Evolutionary conservation across 2,113 vertebrate genomes (phyloP).

Genomic region (Indicator indicator): DNA sequence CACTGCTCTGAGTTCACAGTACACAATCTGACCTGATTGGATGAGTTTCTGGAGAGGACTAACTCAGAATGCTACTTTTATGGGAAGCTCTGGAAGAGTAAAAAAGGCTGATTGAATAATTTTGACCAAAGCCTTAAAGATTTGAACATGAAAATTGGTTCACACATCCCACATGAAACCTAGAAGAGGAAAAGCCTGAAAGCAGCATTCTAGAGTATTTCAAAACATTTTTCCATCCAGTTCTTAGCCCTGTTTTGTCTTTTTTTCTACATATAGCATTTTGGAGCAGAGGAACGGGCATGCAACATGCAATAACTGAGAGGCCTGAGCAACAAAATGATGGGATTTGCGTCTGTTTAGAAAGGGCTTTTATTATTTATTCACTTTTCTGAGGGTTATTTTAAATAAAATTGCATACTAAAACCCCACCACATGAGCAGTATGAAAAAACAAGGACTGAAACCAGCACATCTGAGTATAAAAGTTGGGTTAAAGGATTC

Average conservation of each 20-base stretch:
- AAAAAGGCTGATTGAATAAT: not conserved
- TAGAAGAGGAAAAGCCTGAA: not conserved
- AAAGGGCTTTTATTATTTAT: slow-evolving; percentile 47
- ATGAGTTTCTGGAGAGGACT: not conserved
- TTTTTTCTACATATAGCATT: not conserved
- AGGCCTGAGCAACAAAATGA: slow-evolving; percentile 36
- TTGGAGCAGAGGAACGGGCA: not conserved
- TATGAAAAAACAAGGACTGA: slow-evolving; percentile 34
- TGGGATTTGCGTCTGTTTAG: slow-evolving; percentile 48
- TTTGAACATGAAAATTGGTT: not conserved
- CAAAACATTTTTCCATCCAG: not conserved
- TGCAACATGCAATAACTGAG: not conserved
- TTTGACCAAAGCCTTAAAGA: not conserved
- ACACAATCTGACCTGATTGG: not conserved
- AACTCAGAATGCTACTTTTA: not conserved
- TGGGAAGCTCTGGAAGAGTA: not conserved
- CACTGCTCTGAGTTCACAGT: not conserved
- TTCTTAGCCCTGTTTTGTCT: not conserved
- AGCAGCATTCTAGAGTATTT: slow-evolving; percentile 29
- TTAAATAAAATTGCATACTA: slow-evolving; percentile 70
- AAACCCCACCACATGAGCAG: slow-evolving; percentile 50
- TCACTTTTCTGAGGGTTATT: slow-evolving; percentile 44
- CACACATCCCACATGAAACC: not conserved
- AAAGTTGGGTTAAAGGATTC: slow-evolving; percentile 49
- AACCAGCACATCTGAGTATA: slow-evolving; percentile 45